Conservation (phyloP, 2,797 vertebrate genomes). For the Lindbergichthys nudifrons region DNA sequence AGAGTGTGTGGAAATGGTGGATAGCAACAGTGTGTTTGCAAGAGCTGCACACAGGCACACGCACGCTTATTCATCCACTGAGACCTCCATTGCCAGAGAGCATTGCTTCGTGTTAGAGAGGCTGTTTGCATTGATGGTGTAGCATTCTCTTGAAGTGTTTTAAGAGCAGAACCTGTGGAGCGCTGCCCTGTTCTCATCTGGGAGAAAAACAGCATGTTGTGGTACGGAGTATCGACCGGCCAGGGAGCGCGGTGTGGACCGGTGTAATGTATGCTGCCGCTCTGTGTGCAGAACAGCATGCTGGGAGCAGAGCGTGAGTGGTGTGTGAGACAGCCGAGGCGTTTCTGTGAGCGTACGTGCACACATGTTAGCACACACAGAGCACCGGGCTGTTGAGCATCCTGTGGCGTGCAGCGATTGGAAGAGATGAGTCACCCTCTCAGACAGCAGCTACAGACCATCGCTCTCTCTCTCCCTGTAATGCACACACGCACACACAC, state of each 20-base stretch:
- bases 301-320: slow-evolving; percentile 37
- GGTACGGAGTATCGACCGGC: slow-evolving; percentile 38
- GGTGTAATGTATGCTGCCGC: slow-evolving; percentile 45
- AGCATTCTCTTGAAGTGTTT: slow-evolving; percentile 24
- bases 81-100: slow-evolving; percentile 47
- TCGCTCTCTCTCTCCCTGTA: slow-evolving; percentile 15
- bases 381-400: slow-evolving; percentile 48
- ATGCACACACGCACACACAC: not conserved
- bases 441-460: slow-evolving; percentile 67
- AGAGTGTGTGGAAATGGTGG: slow-evolving; percentile 55
- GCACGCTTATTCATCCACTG: slow-evolving; percentile 53
- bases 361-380: slow-evolving; percentile 1
- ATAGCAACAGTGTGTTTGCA: slow-evolving; percentile 37
- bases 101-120: slow-evolving; percentile 33
- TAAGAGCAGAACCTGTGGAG: slow-evolving; percentile 49
- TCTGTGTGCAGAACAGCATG: slow-evolving; percentile 43
- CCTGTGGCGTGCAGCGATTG: slow-evolving; percentile 43
- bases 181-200: slow-evolving; percentile 7
- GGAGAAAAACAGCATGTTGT: slow-evolving; percentile 33
- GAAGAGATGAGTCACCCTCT: slow-evolving; percentile 77
- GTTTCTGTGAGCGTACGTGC: slow-evolving; percentile 31
- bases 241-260: slow-evolving; percentile 19
- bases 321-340: slow-evolving; percentile 24
- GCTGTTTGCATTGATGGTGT: slow-evolving; percentile 36
- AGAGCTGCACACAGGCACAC: slow-evolving; percentile 40